Conservation (phyloP, 2,888 invertebrate species). For the Argyra leucocephala region DNA sequence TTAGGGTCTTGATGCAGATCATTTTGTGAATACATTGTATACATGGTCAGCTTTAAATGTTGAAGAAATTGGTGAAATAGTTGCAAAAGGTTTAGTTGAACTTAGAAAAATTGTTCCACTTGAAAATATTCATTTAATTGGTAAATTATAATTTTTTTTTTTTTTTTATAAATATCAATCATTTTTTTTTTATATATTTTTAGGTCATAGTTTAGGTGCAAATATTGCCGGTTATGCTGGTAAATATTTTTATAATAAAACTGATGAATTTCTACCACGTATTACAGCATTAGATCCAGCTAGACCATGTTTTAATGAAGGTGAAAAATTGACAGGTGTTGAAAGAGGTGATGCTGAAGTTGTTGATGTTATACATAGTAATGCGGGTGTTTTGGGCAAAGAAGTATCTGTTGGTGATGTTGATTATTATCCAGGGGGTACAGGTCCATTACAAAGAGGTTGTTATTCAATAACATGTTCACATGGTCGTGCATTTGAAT, state of each 20-base stretch:
- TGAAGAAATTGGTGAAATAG: constrained; percentile 34
- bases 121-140: constrained; percentile 39
- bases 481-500: constrained; percentile 34
- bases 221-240: constrained; percentile 39
- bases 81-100: constrained; percentile 33
- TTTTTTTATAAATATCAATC: not conserved
- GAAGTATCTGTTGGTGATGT: constrained; percentile 35
- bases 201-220: constrained; percentile 40
- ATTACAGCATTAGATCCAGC: constrained; percentile 42
- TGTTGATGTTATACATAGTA: constrained; percentile 38
- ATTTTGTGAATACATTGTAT: constrained; percentile 38
- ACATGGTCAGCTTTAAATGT: constrained; percentile 42
- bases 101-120: constrained; percentile 31
- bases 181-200: not conserved
- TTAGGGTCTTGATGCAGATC: constrained; percentile 38
- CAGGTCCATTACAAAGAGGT: constrained; percentile 33
- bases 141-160: constrained; percentile 15
- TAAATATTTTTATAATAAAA: constrained; percentile 30
- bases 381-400: constrained; percentile 35
- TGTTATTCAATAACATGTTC: constrained; percentile 34
- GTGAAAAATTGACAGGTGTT: constrained; percentile 31
- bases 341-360: constrained; percentile 35
- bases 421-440: constrained; percentile 38
- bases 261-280: constrained; percentile 32
- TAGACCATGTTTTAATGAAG: constrained; percentile 38